These are phyloP conservation scores for Chunga burmeisteri DNA, from an alignment of 2,113 vertebrate genomes.

Conservation along the genomic window DNA sequence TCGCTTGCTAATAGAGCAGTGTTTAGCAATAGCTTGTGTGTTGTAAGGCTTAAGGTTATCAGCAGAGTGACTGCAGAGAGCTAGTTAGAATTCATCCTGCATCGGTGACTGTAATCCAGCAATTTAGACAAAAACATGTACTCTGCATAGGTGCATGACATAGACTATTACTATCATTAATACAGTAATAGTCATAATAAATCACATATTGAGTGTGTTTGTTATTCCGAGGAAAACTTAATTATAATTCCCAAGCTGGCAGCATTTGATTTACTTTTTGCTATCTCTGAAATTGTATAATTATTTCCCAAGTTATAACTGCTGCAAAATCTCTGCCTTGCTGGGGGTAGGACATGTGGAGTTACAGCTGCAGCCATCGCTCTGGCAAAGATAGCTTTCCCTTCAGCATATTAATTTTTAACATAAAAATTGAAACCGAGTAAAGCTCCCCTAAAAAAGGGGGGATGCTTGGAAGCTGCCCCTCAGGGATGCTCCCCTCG, in stretches of 20 bases:
- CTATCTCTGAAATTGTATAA: conserved; percentile 20
- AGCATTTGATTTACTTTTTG: conserved; percentile 57
- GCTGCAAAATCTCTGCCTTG: neutral
- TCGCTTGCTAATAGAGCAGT: neutral
- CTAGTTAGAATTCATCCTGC: conserved; percentile 43
- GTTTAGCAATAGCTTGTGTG: conserved; percentile 25
- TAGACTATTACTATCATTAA: conserved; percentile 29
- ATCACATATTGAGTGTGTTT: conserved; percentile 24
- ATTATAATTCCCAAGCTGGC: conserved; percentile 46
- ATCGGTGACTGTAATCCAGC: conserved; percentile 13
- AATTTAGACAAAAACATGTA: conserved; percentile 21
- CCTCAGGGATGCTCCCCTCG: neutral
- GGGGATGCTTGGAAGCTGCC: neutral
- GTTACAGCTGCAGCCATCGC: neutral
- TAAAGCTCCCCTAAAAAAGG: neutral
- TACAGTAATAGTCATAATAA: conserved; percentile 40
- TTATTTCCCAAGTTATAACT: conserved; percentile 28
- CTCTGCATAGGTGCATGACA: conserved; percentile 41
- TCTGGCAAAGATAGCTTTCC: neutral
- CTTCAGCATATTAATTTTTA: conserved; percentile 13
- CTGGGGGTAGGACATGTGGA: neutral
- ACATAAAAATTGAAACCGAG: neutral
- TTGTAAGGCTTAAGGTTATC: conserved; percentile 64
- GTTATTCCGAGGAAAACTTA: conserved; percentile 50
- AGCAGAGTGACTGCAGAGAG: conserved; percentile 49